Conservation (phyloP, 2,888 invertebrate genomes). For the Sialis lutaria region DNA sequence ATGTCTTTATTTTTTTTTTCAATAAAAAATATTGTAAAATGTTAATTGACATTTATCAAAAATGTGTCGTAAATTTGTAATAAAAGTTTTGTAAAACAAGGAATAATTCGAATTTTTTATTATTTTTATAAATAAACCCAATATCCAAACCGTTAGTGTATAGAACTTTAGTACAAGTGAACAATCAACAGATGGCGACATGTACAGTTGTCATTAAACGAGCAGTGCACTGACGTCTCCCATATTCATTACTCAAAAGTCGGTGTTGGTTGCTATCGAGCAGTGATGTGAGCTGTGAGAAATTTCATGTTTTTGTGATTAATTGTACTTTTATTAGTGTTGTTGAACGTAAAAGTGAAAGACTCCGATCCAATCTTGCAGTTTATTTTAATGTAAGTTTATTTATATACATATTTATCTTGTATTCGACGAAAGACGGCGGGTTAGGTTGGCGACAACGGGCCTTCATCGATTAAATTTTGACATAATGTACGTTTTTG, state of each 20-base stretch:
- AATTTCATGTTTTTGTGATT: slow-evolving; percentile 1
- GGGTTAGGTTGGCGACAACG: not conserved
- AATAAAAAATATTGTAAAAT: too few relatives aligned
- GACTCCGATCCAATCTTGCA: not conserved
- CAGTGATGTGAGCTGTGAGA: not conserved
- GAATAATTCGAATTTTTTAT: too few relatives aligned
- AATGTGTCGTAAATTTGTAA: too few relatives aligned
- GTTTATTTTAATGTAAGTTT: not conserved
- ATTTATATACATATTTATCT: not conserved
- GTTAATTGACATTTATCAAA: too few relatives aligned
- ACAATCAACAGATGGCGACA: too few relatives aligned
- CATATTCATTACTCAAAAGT: too few relatives aligned
- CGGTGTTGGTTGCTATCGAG: not conserved
- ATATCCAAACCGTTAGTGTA: too few relatives aligned
- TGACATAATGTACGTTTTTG: not conserved
- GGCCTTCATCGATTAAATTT: not conserved
- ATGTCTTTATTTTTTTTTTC: too few relatives aligned
- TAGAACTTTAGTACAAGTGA: too few relatives aligned
- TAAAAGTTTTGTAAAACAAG: too few relatives aligned
- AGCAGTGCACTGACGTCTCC: not conserved
- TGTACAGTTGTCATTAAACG: not conserved
- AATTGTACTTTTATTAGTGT: not conserved
- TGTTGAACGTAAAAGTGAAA: not conserved
- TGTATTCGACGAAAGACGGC: not conserved
- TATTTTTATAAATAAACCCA: too few relatives aligned